Evolutionary conservation across 1,140 invertebrate species (phyloP).

Genomic region (Amyelois transitella): DNA sequence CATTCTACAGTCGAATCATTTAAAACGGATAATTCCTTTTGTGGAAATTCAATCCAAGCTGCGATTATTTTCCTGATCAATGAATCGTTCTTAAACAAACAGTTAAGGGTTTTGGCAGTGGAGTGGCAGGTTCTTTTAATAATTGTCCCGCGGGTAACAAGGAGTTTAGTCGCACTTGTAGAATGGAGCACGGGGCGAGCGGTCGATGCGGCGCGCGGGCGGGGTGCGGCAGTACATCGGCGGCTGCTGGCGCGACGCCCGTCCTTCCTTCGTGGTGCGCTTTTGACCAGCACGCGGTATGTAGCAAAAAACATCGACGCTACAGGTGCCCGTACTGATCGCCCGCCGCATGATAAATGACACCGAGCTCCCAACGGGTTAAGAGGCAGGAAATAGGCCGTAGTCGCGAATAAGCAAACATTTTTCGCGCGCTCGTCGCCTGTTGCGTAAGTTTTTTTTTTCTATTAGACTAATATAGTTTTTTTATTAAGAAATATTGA

Average conservation of each 20-base stretch:
- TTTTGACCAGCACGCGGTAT: constrained; percentile 20
- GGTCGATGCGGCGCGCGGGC: constrained; percentile 29
- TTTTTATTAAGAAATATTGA: no score
- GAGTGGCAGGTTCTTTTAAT: constrained; percentile 23
- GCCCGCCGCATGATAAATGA: constrained; percentile 39
- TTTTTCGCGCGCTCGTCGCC: constrained; percentile 8
- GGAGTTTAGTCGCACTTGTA: constrained; percentile 23
- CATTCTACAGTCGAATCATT: no score
- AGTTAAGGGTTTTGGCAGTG: background rate
- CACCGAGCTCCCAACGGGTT: constrained; percentile 24
- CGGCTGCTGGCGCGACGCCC: constrained; percentile 5
- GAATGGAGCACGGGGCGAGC: constrained; percentile 18
- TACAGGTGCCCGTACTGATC: constrained; percentile 41
- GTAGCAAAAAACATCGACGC: constrained; percentile 37
- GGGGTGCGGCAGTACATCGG: background rate
- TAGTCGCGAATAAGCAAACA: constrained; percentile 23
- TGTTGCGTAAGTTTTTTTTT: constrained; percentile 7
- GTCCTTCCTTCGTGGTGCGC: background rate
- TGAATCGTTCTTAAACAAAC: background rate
- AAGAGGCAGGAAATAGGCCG: constrained; percentile 29
- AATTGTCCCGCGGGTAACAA: constrained; percentile 33
- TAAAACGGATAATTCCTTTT: background rate
- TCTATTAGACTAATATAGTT: background rate
- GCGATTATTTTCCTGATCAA: background rate
- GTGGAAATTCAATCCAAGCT: background rate